Conservation (phyloP, 2,113 vertebrate species). For the Ageneiosus marmoratus region DNA sequence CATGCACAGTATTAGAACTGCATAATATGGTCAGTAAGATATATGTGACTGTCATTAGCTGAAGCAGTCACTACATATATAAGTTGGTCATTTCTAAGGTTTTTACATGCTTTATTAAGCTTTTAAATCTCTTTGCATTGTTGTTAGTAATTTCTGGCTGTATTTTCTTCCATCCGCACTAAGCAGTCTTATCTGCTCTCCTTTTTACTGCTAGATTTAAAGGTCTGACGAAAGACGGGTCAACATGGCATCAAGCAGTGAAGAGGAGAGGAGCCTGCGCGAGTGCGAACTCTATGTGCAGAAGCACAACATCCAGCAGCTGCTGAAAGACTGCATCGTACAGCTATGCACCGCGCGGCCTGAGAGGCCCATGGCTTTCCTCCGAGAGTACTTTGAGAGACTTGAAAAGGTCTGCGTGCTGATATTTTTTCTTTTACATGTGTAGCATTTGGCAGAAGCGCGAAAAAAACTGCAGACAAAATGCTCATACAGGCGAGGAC, state of each 20-base stretch:
- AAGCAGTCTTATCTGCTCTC: neutral
- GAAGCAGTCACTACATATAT: neutral
- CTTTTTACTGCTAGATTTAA: neutral
- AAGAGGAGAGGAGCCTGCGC: conserved; percentile 95
- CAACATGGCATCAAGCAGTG: conserved; percentile 89
- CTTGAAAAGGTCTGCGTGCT: conserved; percentile 85
- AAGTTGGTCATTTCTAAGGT: too few species aligned
- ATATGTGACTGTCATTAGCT: neutral
- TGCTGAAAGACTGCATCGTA: conserved; percentile 98
- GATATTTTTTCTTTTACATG: neutral
- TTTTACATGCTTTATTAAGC: neutral
- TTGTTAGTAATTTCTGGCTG: neutral
- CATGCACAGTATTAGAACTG: neutral
- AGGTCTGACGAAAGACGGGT: conserved; percentile 50
- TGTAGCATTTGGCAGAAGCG: neutral
- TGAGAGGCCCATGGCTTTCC: conserved; percentile 95
- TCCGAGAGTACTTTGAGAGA: conserved; percentile 93
- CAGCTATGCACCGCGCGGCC: conserved; percentile 93
- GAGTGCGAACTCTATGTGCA: conserved; percentile 98
- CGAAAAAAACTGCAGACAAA: neutral
- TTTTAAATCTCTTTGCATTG: neutral
- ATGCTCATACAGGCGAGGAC: neutral
- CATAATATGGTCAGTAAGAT: neutral
- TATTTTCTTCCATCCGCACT: neutral
- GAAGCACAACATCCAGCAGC: conserved; percentile 96